A percentile compares a stretch with the other conserved stretches of the same genome.
Conservation (phyloP, 2,113 vertebrate species). For the Equus przewalskii region DNA sequence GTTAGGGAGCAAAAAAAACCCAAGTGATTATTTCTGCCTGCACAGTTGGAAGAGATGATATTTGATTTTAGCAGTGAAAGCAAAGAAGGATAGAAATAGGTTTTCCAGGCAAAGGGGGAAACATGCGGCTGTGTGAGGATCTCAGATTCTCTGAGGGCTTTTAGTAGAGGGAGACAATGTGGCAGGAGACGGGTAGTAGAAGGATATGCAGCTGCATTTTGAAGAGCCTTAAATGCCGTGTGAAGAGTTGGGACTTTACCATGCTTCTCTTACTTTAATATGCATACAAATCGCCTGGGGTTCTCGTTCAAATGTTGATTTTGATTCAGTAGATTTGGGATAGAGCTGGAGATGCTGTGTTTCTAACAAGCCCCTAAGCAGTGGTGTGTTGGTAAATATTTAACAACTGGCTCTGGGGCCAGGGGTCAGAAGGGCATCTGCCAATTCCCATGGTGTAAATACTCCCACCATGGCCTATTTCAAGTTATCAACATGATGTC, state of each 20-base stretch:
- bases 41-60: background rate
- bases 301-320: constrained; percentile 13
- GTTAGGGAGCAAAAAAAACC: background rate
- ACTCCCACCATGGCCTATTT: background rate
- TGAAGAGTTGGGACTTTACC: background rate
- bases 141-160: background rate
- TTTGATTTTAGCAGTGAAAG: constrained; percentile 21
- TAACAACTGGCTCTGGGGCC: background rate
- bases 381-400: background rate
- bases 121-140: background rate
- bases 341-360: background rate
- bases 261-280: background rate
- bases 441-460: background rate
- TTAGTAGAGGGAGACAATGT: background rate
- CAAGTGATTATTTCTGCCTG: background rate
- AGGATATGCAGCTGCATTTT: background rate
- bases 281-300: background rate
- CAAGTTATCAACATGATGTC: background rate
- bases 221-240: background rate
- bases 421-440: background rate
- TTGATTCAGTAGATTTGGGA: background rate
- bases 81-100: background rate
- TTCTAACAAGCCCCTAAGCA: background rate
- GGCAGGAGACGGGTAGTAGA: no score
- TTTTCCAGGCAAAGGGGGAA: background rate